Base-by-base conservation (phyloP, 2,113 vertebrate genomes). In the Lynx canadensis region DNA sequence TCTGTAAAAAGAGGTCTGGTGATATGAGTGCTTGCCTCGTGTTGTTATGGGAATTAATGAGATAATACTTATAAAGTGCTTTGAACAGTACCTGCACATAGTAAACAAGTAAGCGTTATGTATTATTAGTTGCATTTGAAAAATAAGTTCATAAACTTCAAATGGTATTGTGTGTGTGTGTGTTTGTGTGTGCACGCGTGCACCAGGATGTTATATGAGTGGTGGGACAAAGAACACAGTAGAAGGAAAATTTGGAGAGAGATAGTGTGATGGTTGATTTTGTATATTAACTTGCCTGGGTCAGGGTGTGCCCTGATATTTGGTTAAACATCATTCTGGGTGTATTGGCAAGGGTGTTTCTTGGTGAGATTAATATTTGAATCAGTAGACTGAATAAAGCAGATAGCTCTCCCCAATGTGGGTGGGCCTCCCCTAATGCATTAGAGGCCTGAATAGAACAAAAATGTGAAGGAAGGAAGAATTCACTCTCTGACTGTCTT, bases 191-290 rank as follows among this genome's bases (percentile, higher is more conserved):
- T 18, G 18, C 5, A 1, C 0, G 55, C 0, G 55, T 57, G 19
- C 55, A 57, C 57, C 7, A 9, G 55, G 23, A 29, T 96, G 41
- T n/a, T 86, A 12, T 92, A 55, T 93, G 78, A 95, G 7, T 52
- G 41, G 11, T 76, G 55, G 57, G 3, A 76, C 19, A 13, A 83
- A 83, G 19, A 9, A 69, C n/a, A 73, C 4, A 23, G 33, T 63
- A 71, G 73, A 19, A 89, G 45, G 33, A 93, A 68, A 63, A 89
- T 79, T n/a, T 94, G 84, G 33, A 86, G 31, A 81, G 23, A 87
- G 55, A 71, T 18, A 29, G 45, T 60, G 2, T 73, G 23, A 50
- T 29, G 25, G 41, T 78, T 95, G 38, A 96, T 95, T 96, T 97
- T 90, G n/a, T 84, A 5, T 68, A 13, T 91, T 76, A 80, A 31